Percentiles rank a stretch among this genome's conserved stretches.
Evolutionary conservation across 2,797 vertebrate genomes (phyloP).

Genomic region (Poecilia gillii): DNA sequence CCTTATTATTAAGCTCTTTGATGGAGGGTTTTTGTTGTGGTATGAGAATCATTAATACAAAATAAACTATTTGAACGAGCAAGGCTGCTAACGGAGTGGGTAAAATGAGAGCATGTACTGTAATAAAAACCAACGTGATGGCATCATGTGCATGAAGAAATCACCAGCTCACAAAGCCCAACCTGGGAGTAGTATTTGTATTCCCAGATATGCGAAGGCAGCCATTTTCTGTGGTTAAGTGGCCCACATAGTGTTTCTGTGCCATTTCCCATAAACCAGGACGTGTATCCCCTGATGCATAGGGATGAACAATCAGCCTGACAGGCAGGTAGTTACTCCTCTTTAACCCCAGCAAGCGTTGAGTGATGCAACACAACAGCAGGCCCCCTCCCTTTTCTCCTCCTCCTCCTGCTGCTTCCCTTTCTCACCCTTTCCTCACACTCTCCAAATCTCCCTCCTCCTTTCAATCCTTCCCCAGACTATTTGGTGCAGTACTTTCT

Average conservation of each 20-base stretch:
- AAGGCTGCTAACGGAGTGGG: conserved; percentile 21
- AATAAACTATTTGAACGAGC: conserved; percentile 42
- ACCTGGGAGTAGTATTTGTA: conserved; percentile 33
- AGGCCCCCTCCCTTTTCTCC: conserved; percentile 25
- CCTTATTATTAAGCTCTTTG: conserved; percentile 42
- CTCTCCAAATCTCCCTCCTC: conserved; percentile 17
- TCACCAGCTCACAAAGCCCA: conserved; percentile 13
- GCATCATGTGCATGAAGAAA: conserved; percentile 49
- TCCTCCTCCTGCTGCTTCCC: conserved; percentile 3
- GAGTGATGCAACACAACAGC: conserved; percentile 75
- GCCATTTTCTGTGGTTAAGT: conserved; percentile 68
- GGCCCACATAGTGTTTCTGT: conserved; percentile 65
- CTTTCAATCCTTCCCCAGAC: conserved; percentile 28
- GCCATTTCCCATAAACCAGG: conserved; percentile 74
- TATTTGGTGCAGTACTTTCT: conserved; percentile 32
- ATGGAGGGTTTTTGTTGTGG: conserved; percentile 28
- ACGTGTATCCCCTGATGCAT: conserved; percentile 72
- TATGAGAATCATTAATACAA: conserved; percentile 50
- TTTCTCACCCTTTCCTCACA: conserved; percentile 8
- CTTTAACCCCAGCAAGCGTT: conserved; percentile 76
- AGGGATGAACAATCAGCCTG: conserved; percentile 79
- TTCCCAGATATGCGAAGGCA: conserved; percentile 47
- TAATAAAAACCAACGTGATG: conserved; percentile 13
- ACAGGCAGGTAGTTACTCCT: conserved; percentile 83
- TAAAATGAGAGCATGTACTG: conserved; percentile 23